Conservation (phyloP, 2,888 invertebrate species). For the Parascotia fuliginaria region DNA sequence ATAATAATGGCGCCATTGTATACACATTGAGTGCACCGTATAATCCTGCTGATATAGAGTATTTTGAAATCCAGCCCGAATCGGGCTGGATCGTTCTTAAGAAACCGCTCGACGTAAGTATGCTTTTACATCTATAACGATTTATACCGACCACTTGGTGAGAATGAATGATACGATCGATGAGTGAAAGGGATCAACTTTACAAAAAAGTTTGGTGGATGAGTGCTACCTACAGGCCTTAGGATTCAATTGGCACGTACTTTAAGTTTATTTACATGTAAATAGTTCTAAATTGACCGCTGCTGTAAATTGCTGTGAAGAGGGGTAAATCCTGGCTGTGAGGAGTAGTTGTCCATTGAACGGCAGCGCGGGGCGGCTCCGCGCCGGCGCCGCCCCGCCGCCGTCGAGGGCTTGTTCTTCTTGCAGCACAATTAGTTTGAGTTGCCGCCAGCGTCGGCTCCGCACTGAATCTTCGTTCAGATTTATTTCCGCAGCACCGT, state of each 20-base stretch:
- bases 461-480: slow-evolving; percentile 81
- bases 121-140: slow-evolving; percentile 49
- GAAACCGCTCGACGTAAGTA: slow-evolving; percentile 98
- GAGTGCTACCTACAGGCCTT: slow-evolving; percentile 85
- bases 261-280: slow-evolving; percentile 82
- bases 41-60: slow-evolving; percentile 95
- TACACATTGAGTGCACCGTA: slow-evolving; percentile 96
- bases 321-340: slow-evolving; percentile 83
- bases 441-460: slow-evolving; percentile 87
- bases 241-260: slow-evolving; percentile 85
- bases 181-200: slow-evolving; percentile 81
- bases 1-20: slow-evolving; percentile 97
- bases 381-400: slow-evolving; percentile 36
- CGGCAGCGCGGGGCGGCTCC: slow-evolving; percentile 55
- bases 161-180: slow-evolving; percentile 71
- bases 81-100: slow-evolving; percentile 98
- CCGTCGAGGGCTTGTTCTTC: slow-evolving; percentile 87
- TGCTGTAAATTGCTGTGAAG: slow-evolving; percentile 83
- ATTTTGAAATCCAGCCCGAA: slow-evolving; percentile 98
- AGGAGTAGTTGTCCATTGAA: slow-evolving; percentile 84
- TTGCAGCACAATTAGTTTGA: slow-evolving; percentile 90
- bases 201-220: slow-evolving; percentile 83
- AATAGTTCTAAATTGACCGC: slow-evolving; percentile 84
- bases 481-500: slow-evolving; percentile 86
- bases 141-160: slow-evolving; percentile 47